These are phyloP conservation scores for Hydriomena furcata DNA, from an alignment of 2,888 invertebrate genomes.

Conservation along the genomic window DNA sequence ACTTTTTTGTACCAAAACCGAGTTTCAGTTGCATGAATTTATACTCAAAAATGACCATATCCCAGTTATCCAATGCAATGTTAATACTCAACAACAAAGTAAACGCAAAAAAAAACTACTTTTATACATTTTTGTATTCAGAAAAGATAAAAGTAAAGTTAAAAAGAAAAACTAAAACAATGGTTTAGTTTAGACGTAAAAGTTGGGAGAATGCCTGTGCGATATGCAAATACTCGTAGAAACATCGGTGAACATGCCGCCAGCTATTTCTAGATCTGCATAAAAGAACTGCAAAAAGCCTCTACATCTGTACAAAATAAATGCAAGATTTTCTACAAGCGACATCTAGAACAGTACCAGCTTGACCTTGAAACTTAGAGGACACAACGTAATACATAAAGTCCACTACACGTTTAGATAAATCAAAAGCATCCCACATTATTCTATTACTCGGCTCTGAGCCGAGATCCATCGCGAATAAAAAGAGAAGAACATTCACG, in stretches of 20 bases:
- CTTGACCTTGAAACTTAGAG: constrained; percentile 26
- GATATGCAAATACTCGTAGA: constrained; percentile 27
- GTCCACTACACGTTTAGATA: constrained; percentile 29
- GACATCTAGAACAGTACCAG: constrained; percentile 13
- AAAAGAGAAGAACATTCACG: constrained; percentile 66
- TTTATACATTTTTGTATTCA: too few relatives aligned
- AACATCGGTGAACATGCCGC: constrained; percentile 21
- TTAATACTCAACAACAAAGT: too few relatives aligned
- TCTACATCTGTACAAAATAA: constrained; percentile 14
- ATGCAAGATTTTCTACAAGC: constrained; percentile 10
- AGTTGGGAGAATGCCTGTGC: constrained; percentile 21
- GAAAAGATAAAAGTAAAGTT: constrained; percentile 13
- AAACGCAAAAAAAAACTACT: too few relatives aligned
- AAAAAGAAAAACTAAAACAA: constrained; percentile 10
- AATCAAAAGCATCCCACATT: constrained; percentile 43
- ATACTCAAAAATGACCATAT: neutral
- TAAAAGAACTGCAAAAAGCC: constrained; percentile 25
- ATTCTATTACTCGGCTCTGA: constrained; percentile 51
- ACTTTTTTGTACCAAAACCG: neutral
- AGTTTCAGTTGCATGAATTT: neutral
- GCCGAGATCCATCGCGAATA: constrained; percentile 59
- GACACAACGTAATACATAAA: constrained; percentile 29
- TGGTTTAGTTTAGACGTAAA: constrained; percentile 9
- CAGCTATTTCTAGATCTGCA: constrained; percentile 18
- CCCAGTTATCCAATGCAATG: too few relatives aligned